Evolutionary conservation across 1,140 invertebrate species (phyloP).

Genomic region (Eufriesea mexicana): DNA sequence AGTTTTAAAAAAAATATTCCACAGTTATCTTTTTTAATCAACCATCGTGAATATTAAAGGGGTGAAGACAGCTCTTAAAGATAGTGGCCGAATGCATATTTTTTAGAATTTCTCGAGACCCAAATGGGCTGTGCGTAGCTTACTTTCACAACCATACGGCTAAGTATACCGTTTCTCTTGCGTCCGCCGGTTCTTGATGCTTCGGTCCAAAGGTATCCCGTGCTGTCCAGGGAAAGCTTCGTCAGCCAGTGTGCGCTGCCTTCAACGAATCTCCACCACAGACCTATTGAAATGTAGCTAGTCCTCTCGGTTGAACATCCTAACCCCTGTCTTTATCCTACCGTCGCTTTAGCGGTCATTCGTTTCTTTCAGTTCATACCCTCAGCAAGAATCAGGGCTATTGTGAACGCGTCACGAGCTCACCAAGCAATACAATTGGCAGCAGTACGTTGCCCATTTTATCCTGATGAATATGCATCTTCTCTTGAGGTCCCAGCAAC

Average conservation of each 20-base stretch:
- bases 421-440: slow-evolving; percentile 12
- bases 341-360: slow-evolving; percentile 1
- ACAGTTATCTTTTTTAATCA: no score
- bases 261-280: slow-evolving; percentile 66
- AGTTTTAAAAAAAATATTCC: no score
- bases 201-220: slow-evolving; percentile 14
- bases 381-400: slow-evolving; percentile 40
- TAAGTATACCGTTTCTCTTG: slow-evolving; percentile 26
- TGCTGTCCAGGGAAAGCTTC: slow-evolving; percentile 55
- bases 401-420: slow-evolving; percentile 32
- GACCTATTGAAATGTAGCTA: slow-evolving; percentile 53
- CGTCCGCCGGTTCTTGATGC: slow-evolving; percentile 28
- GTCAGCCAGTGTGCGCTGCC: slow-evolving; percentile 61
- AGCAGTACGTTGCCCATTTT: slow-evolving; percentile 55
- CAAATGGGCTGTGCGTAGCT: neutral
- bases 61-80: no score
- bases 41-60: no score
- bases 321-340: neutral
- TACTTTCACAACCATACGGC: slow-evolving; percentile 19
- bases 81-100: no score
- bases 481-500: slow-evolving; percentile 13
- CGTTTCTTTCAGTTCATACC: slow-evolving; percentile 23
- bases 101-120: no score
- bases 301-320: slow-evolving; percentile 35
- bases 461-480: slow-evolving; percentile 2